These are phyloP conservation scores for Leptobrachium leishanense DNA, from an alignment of 2,113 vertebrate genomes.

Conservation along the genomic window DNA sequence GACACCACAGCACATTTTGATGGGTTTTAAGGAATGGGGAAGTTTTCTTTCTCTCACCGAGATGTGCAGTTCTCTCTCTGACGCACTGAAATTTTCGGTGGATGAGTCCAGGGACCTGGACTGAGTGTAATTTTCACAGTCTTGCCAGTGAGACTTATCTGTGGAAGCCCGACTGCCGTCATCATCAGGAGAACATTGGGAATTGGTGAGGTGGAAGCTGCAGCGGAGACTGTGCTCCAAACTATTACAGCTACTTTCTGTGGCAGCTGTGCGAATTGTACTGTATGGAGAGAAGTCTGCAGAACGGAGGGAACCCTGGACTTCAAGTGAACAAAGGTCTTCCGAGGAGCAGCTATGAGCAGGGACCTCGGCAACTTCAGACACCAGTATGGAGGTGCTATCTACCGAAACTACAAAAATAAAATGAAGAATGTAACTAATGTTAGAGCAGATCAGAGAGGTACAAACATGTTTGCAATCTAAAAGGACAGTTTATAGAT, in stretches of 20 bases:
- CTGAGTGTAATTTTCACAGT: conserved; percentile 54
- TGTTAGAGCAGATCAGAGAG: background rate
- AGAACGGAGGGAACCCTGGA: conserved; percentile 72
- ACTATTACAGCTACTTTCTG: conserved; percentile 67
- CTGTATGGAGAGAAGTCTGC: conserved; percentile 73
- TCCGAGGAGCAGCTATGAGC: conserved; percentile 79
- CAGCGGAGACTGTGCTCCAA: conserved; percentile 64
- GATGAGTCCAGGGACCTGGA: conserved; percentile 70
- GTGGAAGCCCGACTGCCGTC: conserved; percentile 64
- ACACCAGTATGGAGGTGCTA: conserved; percentile 77
- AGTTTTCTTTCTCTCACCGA: conserved; percentile 51
- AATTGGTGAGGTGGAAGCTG: conserved; percentile 56
- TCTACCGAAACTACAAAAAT: conserved; percentile 74
- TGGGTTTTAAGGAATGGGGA: conserved; percentile 59
- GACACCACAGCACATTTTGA: conserved; percentile 76
- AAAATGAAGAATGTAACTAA: background rate
- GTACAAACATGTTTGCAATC: background rate
- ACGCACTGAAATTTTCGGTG: conserved; percentile 66
- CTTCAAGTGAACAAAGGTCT: conserved; percentile 82
- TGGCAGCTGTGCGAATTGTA: conserved; percentile 61
- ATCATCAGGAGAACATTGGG: conserved; percentile 58
- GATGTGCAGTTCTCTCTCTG: conserved; percentile 61
- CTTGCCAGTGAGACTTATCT: conserved; percentile 57
- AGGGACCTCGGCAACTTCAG: conserved; percentile 72
- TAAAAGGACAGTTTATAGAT: background rate